These are phyloP conservation scores for Sigmodon hispidus DNA, from an alignment of 2,113 vertebrate genomes.

Conservation along the genomic window DNA sequence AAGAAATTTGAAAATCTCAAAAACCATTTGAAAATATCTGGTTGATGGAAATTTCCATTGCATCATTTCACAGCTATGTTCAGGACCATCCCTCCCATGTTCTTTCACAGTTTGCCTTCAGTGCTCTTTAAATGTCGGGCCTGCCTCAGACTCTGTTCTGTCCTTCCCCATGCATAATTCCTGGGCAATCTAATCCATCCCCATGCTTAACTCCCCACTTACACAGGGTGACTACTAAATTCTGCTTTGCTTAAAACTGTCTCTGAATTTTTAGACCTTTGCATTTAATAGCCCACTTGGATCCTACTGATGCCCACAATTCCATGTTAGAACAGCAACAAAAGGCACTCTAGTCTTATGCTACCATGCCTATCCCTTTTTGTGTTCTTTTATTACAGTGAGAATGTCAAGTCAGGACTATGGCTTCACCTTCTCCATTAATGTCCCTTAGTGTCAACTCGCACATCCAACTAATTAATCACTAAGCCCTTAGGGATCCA, in stretches of 20 bases:
- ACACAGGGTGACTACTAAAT: background rate
- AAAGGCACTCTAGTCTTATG: background rate
- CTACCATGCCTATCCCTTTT: no score
- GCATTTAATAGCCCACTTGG: background rate
- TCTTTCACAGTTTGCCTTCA: background rate
- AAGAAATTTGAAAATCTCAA: no score
- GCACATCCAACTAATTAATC: background rate
- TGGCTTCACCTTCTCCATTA: background rate
- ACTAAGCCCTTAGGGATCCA: background rate
- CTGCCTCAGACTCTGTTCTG: no score
- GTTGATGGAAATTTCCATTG: background rate
- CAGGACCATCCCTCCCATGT: background rate
- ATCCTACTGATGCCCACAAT: background rate
- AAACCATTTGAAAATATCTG: background rate
- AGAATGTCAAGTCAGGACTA: background rate
- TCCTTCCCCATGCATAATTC: background rate
- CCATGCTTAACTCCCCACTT: background rate
- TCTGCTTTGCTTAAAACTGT: background rate
- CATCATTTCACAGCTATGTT: fast-evolving
- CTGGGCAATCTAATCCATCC: background rate
- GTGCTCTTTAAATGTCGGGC: background rate
- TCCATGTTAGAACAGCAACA: background rate
- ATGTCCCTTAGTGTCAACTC: background rate
- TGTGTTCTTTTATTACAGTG: background rate
- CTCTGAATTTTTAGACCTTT: background rate